phyloP scores from a whole-genome alignment of 2,888 invertebrate species.

The Rugalucina vietnamica region DNA sequence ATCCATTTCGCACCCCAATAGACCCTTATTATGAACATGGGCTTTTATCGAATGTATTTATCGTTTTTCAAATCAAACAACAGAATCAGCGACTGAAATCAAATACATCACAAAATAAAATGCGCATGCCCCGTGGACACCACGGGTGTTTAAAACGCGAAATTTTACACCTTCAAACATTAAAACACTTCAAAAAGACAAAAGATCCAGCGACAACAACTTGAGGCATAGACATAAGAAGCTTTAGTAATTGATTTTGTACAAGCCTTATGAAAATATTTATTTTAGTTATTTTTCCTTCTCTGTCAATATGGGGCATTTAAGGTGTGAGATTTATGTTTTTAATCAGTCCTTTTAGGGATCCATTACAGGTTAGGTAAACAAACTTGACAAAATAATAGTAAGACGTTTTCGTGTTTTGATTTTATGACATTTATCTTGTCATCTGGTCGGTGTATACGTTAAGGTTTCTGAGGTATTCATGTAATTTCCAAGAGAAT shows the following conservation, averaged over 20 bases:
- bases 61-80: too few species aligned
- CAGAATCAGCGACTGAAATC: not conserved
- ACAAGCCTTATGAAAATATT: slow-evolving; percentile 8
- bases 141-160: not conserved
- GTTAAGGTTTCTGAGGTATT: too few species aligned
- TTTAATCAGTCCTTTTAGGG: slow-evolving; percentile 1
- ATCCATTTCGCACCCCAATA: too few species aligned
- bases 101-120: not conserved
- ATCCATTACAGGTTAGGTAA: slow-evolving; percentile 11
- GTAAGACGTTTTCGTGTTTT: not conserved
- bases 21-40: too few species aligned
- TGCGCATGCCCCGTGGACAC: slow-evolving; percentile 4
- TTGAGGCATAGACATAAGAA: not conserved
- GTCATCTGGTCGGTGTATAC: too few species aligned
- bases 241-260: slow-evolving; percentile 3
- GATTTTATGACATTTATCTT: slow-evolving; percentile 6
- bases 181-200: slow-evolving; percentile 1
- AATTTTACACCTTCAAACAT: not conserved
- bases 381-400: slow-evolving; percentile 11
- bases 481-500: too few species aligned
- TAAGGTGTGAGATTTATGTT: slow-evolving; percentile 12
- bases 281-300: slow-evolving; percentile 11
- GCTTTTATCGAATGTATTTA: too few species aligned
- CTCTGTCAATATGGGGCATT: not conserved
- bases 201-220: not conserved